Conservation (phyloP, 2,113 vertebrate genomes). For the Gymnocephalus cernua region DNA sequence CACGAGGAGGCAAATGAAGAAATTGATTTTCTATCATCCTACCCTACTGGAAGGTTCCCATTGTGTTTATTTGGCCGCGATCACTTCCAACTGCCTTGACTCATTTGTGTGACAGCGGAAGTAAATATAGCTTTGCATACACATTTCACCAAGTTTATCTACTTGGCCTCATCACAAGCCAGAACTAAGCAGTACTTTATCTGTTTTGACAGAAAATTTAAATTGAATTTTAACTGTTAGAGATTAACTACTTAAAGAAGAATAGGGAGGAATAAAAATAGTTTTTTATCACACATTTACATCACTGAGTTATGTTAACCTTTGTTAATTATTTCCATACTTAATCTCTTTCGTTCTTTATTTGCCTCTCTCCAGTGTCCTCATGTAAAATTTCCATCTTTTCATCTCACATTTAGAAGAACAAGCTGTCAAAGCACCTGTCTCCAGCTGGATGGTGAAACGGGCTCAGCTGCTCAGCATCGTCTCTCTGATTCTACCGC, state of each 20-base stretch:
- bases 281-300: slow-evolving; percentile 3
- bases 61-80: slow-evolving; percentile 33
- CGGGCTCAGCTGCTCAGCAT: slow-evolving; percentile 27
- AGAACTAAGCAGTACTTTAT: background rate
- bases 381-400: slow-evolving; percentile 26
- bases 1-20: slow-evolving; percentile 18
- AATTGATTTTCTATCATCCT: slow-evolving; percentile 38
- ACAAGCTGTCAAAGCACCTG: slow-evolving; percentile 34
- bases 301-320: background rate
- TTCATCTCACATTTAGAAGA: slow-evolving; percentile 25
- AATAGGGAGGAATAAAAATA: background rate
- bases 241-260: background rate
- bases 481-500: background rate
- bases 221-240: background rate
- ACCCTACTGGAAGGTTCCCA: slow-evolving; percentile 10
- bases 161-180: background rate
- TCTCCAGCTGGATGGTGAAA: slow-evolving; percentile 19
- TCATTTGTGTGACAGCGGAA: slow-evolving; percentile 37
- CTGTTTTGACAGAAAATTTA: background rate
- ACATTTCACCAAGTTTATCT: background rate
- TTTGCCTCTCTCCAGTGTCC: background rate
- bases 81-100: slow-evolving; percentile 18
- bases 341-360: background rate
- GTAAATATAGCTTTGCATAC: slow-evolving; percentile 38
- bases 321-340: slow-evolving; percentile 24